A percentile compares a stretch with the other conserved stretches of the same genome.
phyloP scores from a whole-genome alignment of 2,888 invertebrate genomes.

The Tetropium fuscum region DNA sequence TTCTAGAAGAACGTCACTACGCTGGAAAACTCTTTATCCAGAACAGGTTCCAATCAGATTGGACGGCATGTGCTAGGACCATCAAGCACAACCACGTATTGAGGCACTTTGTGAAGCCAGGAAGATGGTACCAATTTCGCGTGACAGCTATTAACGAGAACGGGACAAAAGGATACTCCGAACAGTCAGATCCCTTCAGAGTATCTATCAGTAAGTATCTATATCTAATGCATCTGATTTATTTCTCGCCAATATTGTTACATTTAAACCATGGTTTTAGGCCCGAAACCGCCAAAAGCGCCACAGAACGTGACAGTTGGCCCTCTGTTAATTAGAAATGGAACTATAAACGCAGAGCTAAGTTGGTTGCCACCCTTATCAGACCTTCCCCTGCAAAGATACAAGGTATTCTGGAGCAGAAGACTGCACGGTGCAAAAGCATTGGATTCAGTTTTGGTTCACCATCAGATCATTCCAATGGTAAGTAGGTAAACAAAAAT shows the following conservation, averaged over 20 bases:
- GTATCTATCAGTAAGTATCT: conserved; percentile 65
- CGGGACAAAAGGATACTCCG: conserved; percentile 80
- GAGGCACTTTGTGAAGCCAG: conserved; percentile 72
- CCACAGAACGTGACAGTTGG: conserved; percentile 73
- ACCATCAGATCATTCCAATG: conserved; percentile 73
- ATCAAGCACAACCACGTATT: conserved; percentile 69
- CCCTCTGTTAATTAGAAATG: conserved; percentile 64
- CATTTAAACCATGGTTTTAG: conserved; percentile 55
- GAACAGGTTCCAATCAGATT: conserved; percentile 74
- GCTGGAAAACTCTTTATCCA: conserved; percentile 75
- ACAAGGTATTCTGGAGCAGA: conserved; percentile 82
- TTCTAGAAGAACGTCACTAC: conserved; percentile 79
- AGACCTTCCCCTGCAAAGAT: conserved; percentile 77
- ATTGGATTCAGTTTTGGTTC: conserved; percentile 73
- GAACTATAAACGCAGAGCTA: conserved; percentile 71
- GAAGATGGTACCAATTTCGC: conserved; percentile 84
- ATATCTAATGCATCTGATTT: not conserved
- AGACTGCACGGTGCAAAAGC: conserved; percentile 73
- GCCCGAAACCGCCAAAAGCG: conserved; percentile 73
- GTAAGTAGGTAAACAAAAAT: too few species aligned
- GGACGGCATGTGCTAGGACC: conserved; percentile 71
- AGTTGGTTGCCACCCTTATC: conserved; percentile 79
- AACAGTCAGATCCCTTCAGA: conserved; percentile 71
- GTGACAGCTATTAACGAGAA: conserved; percentile 80
- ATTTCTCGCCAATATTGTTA: conserved; percentile 24